A percentile compares a stretch with the other conserved stretches of the same genome.
Conservation (phyloP, 2,888 invertebrate species). For the Morinoia aosen region DNA sequence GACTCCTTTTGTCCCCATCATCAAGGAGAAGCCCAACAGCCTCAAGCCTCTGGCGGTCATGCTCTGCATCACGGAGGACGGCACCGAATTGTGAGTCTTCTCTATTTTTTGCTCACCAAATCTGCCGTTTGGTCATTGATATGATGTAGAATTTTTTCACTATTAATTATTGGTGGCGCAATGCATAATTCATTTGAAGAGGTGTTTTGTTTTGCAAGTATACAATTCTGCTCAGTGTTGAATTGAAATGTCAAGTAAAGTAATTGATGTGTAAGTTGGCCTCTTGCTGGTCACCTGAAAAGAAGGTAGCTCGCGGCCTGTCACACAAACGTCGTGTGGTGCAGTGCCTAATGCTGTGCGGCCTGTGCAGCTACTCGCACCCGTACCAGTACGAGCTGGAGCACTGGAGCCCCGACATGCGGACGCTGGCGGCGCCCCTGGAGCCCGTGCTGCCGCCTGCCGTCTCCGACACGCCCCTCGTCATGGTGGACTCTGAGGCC, state of each 20-base stretch:
- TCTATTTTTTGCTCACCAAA: not conserved
- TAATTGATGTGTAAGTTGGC: no score
- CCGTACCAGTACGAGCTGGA: conserved; percentile 90
- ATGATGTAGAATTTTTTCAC: no score
- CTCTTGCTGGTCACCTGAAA: no score
- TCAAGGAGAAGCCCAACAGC: conserved; percentile 90
- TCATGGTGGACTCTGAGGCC: conserved; percentile 79
- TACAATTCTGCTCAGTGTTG: no score
- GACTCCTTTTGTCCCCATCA: conserved; percentile 84
- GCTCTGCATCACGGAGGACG: conserved; percentile 79
- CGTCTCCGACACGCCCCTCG: conserved; percentile 78
- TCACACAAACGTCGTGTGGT: no score
- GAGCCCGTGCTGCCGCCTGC: conserved; percentile 73
- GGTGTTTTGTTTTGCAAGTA: no score
- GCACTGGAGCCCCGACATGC: conserved; percentile 77
- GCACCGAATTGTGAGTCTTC: conserved; percentile 69
- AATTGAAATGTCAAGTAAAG: no score
- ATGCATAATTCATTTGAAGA: not conserved
- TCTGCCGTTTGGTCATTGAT: not conserved
- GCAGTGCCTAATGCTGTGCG: no score
- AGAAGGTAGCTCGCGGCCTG: no score
- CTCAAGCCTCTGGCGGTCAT: conserved; percentile 84
- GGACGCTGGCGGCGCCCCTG: conserved; percentile 74
- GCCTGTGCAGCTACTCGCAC: conserved; percentile 80
- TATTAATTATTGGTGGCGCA: not conserved